Evolutionary conservation across 1,140 invertebrate species (phyloP), one percentile per base, ranked within the genome.

Genomic region (Acromyrmex heyeri): DNA sequence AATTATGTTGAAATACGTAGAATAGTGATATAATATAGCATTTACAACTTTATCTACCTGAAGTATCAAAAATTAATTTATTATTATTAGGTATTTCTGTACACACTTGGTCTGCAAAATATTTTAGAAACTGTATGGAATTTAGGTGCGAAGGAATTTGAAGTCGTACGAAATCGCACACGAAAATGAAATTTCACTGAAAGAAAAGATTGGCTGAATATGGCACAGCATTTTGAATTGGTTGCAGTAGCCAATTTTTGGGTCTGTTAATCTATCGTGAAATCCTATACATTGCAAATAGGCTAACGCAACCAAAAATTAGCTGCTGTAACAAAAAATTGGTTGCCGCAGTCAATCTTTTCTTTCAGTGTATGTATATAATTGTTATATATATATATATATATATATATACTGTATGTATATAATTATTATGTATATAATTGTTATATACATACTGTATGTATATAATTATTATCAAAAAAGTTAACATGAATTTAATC

Each of bases 1-100:
- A 44, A 44, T 44, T 44, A 44, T 44, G 12, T 38, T 34, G 7
- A 55, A 21, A 12, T 34, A 38, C 1, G 5, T 62, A 16, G 16
- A 62, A 76, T 59, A 59, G 38, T 76, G 55, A 10, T 21, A 44
- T 34, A 76, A 76, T 16, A 57, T 44, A 14, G 38, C 27, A 38
- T 6, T 75, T 38, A 75, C 10, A 75, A 57, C n/a, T 30, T 53
- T 73, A 57, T 21, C 1, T 30, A 38, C 2, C 2, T 21, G 34
- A 57, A 38, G 18, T 59, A 55, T 34, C 0, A 34, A 76, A 34
- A 44, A 38, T 76, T 30, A 24, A 24, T 30, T 44, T 24, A 62
- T 27, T 44, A 44, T 69, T 69, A 27, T 62, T 69, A 69, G 14
- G 6, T 69, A 48, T 48, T 44, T 50, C 3, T 50, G 24, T 50